Evolutionary conservation across 2,888 invertebrate genomes (phyloP), one percentile per base, ranked within the genome.

Genomic region (Papilio demoleus): DNA sequence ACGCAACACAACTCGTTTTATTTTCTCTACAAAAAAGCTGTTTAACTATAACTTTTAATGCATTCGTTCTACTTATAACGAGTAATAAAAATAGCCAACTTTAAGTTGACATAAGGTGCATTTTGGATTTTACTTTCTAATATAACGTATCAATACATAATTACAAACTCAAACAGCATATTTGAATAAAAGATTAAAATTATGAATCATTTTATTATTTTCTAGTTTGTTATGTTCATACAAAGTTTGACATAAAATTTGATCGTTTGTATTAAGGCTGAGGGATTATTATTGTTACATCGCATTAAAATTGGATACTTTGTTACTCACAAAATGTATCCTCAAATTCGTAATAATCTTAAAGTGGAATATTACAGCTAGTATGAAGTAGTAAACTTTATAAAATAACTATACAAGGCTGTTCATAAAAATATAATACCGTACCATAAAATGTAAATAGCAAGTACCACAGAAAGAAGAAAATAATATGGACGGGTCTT

Each of bases 1-100:
- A 91, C 90, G 89, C 90, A 80, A 90, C 73, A 82, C 76, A 77
- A 77, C 81, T 76, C 31, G 69, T 59, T 73, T 71, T 72, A 75
- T 72, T 70, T 65, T 45, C 69, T 50, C 27, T 45, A 69, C 61
- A 69, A 69, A 69, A 69, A 69, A 60, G 65, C 65, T 73, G 71
- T 68, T 81, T 76, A 31, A 72, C 78, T 76, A 79, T 83, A 56
- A 72, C 75, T 72, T 79, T 75, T 78, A 74, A 61, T 70, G 74
- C 72, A 77, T 81, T 75, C 72, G 77, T 76, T 56, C 65, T 59
- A 67, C 60, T 60, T 63, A 60, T 60, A 59, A 67, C 53, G 53
- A 60, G 17, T 60, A 50, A 68, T 65, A 65, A 65, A 61, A 65
- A 70, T 65, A 62, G 4, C 72, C 67, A 61, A 68, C 50, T 65